Percentiles rank a stretch among this genome's conserved stretches.
These are phyloP conservation scores for Andrena hattorfiana DNA, from an alignment of 2,888 invertebrate species.

Conservation along the genomic window DNA sequence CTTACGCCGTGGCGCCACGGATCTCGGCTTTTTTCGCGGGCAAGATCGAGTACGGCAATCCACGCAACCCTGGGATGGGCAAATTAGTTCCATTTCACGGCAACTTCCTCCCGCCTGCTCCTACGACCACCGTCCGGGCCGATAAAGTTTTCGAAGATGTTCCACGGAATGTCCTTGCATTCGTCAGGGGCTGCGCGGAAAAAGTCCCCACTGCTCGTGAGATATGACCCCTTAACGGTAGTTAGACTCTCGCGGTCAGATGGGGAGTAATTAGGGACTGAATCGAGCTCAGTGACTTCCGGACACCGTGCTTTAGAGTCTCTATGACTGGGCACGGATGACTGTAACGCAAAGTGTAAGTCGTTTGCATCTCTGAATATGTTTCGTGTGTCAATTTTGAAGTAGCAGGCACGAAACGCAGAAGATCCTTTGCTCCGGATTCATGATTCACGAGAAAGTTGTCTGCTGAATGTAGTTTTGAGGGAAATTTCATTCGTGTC, in stretches of 20 bases:
- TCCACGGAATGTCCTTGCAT: conserved; percentile 33
- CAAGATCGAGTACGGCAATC: conserved; percentile 62
- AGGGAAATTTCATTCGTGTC: too few relatives aligned
- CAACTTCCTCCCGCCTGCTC: conserved; percentile 47
- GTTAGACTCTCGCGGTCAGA: background rate
- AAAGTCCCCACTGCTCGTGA: conserved; percentile 4
- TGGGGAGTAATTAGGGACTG: conserved; percentile 35
- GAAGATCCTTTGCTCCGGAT: too few relatives aligned
- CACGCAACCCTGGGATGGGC: conserved; percentile 25
- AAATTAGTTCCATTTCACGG: conserved; percentile 69
- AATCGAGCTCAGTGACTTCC: conserved; percentile 11
- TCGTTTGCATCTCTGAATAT: too few relatives aligned
- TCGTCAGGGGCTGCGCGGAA: conserved; percentile 35
- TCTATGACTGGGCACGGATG: background rate
- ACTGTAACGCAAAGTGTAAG: too few relatives aligned
- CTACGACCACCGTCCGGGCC: conserved; percentile 15
- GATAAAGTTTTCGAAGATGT: conserved; percentile 50
- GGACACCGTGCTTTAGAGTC: conserved; percentile 10
- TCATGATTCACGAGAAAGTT: too few relatives aligned
- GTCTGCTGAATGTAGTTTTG: too few relatives aligned
- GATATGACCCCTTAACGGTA: conserved; percentile 6
- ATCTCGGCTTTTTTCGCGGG: conserved; percentile 28
- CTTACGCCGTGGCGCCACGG: conserved; percentile 18
- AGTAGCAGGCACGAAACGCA: too few relatives aligned
- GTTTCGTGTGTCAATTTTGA: too few relatives aligned